Evolutionary conservation across 2,888 invertebrate genomes (phyloP).

Genomic region (Leptinotarsa tumamoca): DNA sequence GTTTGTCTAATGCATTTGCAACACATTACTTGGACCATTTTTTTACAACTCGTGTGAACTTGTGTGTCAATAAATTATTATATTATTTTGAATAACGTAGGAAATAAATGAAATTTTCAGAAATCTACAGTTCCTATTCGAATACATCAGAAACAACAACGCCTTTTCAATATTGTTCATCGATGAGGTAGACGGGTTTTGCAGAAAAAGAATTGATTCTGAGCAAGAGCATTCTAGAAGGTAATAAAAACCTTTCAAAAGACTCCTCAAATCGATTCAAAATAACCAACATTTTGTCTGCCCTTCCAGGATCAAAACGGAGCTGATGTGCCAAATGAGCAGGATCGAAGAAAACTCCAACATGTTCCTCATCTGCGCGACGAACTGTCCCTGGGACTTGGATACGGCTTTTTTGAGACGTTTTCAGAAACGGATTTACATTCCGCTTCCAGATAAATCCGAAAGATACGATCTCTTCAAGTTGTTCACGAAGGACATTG

Average conservation of each 20-base stretch:
- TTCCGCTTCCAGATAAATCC: slow-evolving; percentile 67
- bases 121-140: slow-evolving; percentile 57
- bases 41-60: too few species aligned
- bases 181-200: slow-evolving; percentile 73
- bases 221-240: slow-evolving; percentile 69
- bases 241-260: slow-evolving; percentile 48
- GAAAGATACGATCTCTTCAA: slow-evolving; percentile 59
- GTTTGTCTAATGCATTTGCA: too few species aligned
- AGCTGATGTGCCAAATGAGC: slow-evolving; percentile 70
- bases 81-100: too few species aligned
- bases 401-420: slow-evolving; percentile 71
- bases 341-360: slow-evolving; percentile 57
- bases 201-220: slow-evolving; percentile 65
- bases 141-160: slow-evolving; percentile 53
- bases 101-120: slow-evolving; percentile 45
- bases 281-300: background rate
- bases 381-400: slow-evolving; percentile 75
- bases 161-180: slow-evolving; percentile 69
- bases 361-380: slow-evolving; percentile 69
- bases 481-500: slow-evolving; percentile 53
- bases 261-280: background rate
- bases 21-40: too few species aligned
- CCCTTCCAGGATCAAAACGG: slow-evolving; percentile 68
- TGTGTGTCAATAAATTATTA: too few species aligned
- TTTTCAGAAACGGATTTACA: slow-evolving; percentile 70